Base-by-base conservation (phyloP, 2,888 invertebrate genomes). In the Cataglyphis albicans region DNA sequence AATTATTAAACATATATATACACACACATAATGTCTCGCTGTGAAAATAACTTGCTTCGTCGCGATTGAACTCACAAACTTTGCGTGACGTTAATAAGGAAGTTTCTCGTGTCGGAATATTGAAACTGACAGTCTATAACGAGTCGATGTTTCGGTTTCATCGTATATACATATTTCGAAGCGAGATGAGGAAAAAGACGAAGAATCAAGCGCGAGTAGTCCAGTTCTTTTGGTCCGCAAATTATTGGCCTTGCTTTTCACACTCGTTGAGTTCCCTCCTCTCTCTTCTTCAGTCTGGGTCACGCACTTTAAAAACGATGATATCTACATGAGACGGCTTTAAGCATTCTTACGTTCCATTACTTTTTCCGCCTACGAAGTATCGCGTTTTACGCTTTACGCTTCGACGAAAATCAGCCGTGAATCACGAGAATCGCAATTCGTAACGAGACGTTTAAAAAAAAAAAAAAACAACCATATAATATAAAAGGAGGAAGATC, bases 251-350 rank as follows among this genome's bases (percentile, higher is more conserved):
- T 73, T 52, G n/a, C 44, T 48, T 75, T 52, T 52, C 6, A 52
- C 78, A 72, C 73, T 35, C 61, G 48, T 32, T 29, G 15, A 44
- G 4, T 21, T 15, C 48, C 48, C 29, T 38, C 35, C 35, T 12
- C 29, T 59, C 65, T 41, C 64, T 91, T 89, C 90, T 88, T 91
- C 88, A 90, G 15, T 70, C 25, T 55, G 38, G 76, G 72, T 78
- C 73, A 63, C 55, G 73, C 83, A 70, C 81, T 84, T 84, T 85
- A 85, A 84, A 63, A 70, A 67, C 84, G 84, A 83, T 83, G 67
- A 72, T 84, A 83, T 84, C 82, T 74, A 38, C 55, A 25, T 48
- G 48, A 76, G 76, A n/a, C 76, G 72, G 70, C 78, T 78, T 78
- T 80, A 80, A 80, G 70, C 78, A 68, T 80, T 80, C 70, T 80